Evolutionary conservation across 2,113 vertebrate species (phyloP), one percentile per base, ranked within the genome.

Genomic region (Alethe diademata): DNA sequence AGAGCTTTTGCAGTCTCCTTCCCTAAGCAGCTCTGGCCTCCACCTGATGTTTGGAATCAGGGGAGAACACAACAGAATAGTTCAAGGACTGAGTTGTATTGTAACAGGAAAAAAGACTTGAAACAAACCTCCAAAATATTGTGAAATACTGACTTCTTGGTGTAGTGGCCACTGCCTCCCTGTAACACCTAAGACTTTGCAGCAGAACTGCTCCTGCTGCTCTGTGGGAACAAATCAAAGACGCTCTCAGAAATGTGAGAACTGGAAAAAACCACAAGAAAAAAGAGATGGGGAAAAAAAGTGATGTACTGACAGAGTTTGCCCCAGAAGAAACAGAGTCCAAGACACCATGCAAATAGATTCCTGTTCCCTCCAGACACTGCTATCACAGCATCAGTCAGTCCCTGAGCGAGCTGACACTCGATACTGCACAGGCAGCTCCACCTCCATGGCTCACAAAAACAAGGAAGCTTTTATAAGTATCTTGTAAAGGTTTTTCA

Each of bases 101-200:
- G 0, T 25, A 45, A 47, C 7, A 9, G 20, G 8, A 2, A 8
- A 13, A 35, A 58, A 29, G 0, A 23, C 3, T 31, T 54, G 25
- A 75, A 78, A 64, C 24, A 54, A 51, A 43, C 17, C 11, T 67
- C 45, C 0, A 25, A 72, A 81, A 38, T 2, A 60, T 1, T 14
- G 31, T 25, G 57, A 33, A 82, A 35, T 23, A 50, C 1, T 11
- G n/a, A 33, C 19, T 45, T 79, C 25, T 16, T 2, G 1, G 24
- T 20, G 9, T 12, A 24, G 17, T 11, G 40, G 33, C 29, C 57
- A 16, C 48, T 56, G 8, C 33, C n/a, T 69, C 56, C 26, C 45
- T 50, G 1, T 3, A 60, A 58, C 13, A 51, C 1, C 1, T 6
- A 29, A 33, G 33, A n/a, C n/a, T 40, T 7, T 0, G 18, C 23